These are phyloP conservation scores for Gavialis gangeticus DNA, from an alignment of 2,113 vertebrate genomes.

Conservation along the genomic window DNA sequence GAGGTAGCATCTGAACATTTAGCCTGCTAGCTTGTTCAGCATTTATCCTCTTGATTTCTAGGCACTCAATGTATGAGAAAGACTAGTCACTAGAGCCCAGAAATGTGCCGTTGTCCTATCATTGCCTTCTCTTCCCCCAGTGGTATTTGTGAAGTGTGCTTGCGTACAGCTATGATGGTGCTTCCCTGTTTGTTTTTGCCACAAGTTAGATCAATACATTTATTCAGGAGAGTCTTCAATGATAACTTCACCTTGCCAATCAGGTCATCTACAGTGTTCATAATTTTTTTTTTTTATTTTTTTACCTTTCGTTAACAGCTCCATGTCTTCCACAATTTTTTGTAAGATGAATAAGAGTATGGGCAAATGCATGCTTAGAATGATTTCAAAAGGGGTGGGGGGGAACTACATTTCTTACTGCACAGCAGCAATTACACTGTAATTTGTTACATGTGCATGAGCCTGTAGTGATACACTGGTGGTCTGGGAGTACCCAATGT, in stretches of 20 bases:
- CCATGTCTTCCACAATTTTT: background rate
- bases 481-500: no score
- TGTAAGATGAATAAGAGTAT: no score
- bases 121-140: background rate
- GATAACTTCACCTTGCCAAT: background rate
- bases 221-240: rapidly evolving
- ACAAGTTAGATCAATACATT: background rate
- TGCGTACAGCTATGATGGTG: rapidly evolving
- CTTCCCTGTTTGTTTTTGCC: background rate
- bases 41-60: background rate
- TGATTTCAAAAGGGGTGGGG: no score
- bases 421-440: no score
- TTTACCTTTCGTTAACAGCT: background rate
- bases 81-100: rapidly evolving
- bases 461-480: no score
- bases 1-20: no score
- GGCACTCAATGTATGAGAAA: background rate
- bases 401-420: no score
- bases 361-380: no score
- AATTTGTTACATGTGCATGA: no score
- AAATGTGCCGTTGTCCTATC: background rate
- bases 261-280: background rate
- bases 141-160: background rate
- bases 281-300: no score
- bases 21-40: background rate